These are phyloP conservation scores for Tricholauxania praeusta DNA, from an alignment of 2,888 invertebrate genomes.

Conservation along the genomic window DNA sequence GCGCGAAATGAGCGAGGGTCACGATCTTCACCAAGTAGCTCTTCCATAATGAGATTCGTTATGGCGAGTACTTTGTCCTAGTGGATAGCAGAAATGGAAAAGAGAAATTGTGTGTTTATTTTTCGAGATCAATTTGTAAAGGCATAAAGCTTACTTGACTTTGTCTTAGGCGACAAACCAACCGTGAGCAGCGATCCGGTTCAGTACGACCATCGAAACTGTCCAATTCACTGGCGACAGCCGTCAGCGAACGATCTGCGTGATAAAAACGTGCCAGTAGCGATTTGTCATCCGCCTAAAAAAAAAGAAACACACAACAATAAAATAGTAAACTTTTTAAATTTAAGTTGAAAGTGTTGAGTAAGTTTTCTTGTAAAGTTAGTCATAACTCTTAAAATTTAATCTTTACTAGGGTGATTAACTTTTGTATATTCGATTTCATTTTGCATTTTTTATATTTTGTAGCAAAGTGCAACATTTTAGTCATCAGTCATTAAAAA, in stretches of 20 bases:
- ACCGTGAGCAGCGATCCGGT: constrained; percentile 93
- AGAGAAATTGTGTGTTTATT: neutral
- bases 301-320: constrained; percentile 52
- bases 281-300: constrained; percentile 92
- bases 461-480: no score
- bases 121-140: neutral
- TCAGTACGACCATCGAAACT: constrained; percentile 99
- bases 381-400: no score
- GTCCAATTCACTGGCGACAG: constrained; percentile 96
- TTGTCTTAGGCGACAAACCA: constrained; percentile 94
- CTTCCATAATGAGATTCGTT: constrained; percentile 96
- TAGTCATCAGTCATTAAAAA: no score
- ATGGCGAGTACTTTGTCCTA: constrained; percentile 91
- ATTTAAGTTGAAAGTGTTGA: no score
- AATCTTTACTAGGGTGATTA: no score
- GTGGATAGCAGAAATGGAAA: neutral
- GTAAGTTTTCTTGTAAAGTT: no score
- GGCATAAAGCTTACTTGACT: constrained; percentile 76
- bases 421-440: no score
- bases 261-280: constrained; percentile 96
- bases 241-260: constrained; percentile 96
- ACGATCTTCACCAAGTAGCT: constrained; percentile 85
- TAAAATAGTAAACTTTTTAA: neutral
- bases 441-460: no score
- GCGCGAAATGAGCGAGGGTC: constrained; percentile 95